Evolutionary conservation across 2,113 vertebrate genomes (phyloP).

Genomic region (Prochilodus magdalenae): DNA sequence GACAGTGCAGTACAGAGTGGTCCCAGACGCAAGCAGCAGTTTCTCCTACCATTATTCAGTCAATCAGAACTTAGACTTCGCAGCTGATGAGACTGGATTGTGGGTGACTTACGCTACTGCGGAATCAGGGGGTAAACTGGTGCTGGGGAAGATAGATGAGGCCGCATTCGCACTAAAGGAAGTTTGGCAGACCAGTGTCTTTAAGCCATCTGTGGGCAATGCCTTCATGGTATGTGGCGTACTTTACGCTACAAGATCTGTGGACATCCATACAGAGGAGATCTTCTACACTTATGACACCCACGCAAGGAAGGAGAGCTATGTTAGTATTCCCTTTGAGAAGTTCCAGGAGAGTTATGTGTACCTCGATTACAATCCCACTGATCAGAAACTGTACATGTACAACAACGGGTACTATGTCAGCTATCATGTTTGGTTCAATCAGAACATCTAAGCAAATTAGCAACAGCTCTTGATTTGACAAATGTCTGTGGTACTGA

Average conservation of each 20-base stretch:
- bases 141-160: slow-evolving; percentile 73
- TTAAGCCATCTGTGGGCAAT: slow-evolving; percentile 71
- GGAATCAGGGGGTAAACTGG: slow-evolving; percentile 70
- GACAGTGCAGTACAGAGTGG: slow-evolving; percentile 58
- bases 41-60: slow-evolving; percentile 71
- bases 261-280: slow-evolving; percentile 74
- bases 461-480: slow-evolving; percentile 16
- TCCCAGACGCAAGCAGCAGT: slow-evolving; percentile 59
- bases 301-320: slow-evolving; percentile 63
- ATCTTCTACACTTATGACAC: slow-evolving; percentile 79
- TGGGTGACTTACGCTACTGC: slow-evolving; percentile 76
- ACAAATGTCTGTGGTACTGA: not conserved
- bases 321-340: slow-evolving; percentile 71
- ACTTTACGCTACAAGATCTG: slow-evolving; percentile 74
- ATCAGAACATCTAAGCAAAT: slow-evolving; percentile 55
- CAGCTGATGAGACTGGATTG: slow-evolving; percentile 79
- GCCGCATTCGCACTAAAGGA: slow-evolving; percentile 67
- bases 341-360: slow-evolving; percentile 74
- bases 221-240: slow-evolving; percentile 81
- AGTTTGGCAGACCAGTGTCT: slow-evolving; percentile 73
- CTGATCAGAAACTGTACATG: slow-evolving; percentile 82
- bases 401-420: slow-evolving; percentile 78
- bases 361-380: slow-evolving; percentile 78
- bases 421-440: slow-evolving; percentile 72
- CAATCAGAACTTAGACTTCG: slow-evolving; percentile 72